Evolutionary conservation across 1,140 invertebrate species (phyloP).

Genomic region (Aphaenogaster ashmeadi): DNA sequence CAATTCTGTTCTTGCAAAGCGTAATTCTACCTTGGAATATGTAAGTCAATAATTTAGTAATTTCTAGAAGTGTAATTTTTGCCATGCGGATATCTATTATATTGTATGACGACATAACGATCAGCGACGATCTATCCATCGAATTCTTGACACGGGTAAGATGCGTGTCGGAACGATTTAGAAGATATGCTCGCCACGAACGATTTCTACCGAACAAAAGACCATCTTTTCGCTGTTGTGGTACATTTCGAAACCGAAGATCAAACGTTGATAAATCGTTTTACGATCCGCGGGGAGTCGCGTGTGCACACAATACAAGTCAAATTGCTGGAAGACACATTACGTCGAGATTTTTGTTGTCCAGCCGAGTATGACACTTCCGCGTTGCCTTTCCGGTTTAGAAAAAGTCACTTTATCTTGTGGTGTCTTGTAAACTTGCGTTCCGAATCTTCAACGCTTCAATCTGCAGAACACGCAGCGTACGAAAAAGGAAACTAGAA

Average conservation of each 20-base stretch:
- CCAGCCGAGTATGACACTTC: not conserved
- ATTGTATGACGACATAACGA: not conserved
- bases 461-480: not conserved
- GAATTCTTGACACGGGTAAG: slow-evolving; percentile 30
- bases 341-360: not conserved
- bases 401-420: not conserved
- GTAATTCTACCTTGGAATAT: not conserved
- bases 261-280: slow-evolving; percentile 68
- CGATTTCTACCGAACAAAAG: slow-evolving; percentile 39
- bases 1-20: not conserved
- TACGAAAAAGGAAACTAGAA: not conserved
- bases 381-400: slow-evolving; percentile 15
- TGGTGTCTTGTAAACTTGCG: not conserved
- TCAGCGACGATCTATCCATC: slow-evolving; percentile 43
- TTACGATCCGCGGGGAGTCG: slow-evolving; percentile 24
- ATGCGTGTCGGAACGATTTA: slow-evolving; percentile 37
- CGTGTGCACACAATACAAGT: slow-evolving; percentile 36
- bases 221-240: slow-evolving; percentile 2
- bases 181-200: not conserved
- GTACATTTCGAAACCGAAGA: slow-evolving; percentile 29
- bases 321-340: slow-evolving; percentile 26
- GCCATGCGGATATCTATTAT: not conserved
- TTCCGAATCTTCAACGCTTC: not conserved
- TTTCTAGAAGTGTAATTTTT: not conserved
- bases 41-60: slow-evolving; percentile 1